Base-by-base conservation (phyloP, 2,797 vertebrate genomes). In the Microctenopoma steveboyesi region DNA sequence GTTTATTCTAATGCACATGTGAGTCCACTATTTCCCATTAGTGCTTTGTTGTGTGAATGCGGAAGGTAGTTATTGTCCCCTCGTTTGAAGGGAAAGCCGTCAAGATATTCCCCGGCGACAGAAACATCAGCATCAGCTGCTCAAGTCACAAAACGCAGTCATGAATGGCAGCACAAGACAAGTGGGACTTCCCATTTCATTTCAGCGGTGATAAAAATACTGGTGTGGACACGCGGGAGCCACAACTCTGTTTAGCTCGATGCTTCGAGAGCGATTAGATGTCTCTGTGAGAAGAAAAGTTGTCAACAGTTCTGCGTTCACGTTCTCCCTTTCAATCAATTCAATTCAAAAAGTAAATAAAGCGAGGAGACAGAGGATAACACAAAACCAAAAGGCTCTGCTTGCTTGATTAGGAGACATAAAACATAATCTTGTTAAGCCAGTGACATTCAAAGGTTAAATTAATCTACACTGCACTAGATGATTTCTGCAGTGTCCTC, bases 1-100 rank as follows among this genome's bases (percentile, higher is more conserved):
- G 39, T 79, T 77, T 62, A 83, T 79, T 54, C 56, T 35, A 27
- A 30, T 18, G 14, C 39, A 27, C 63, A 76, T 77, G 74, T 76
- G 14, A 65, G 51, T 1, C 43, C 25, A 0, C 30, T 49, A 15
- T 10, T 76, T 16, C 58, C 79, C 73, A 73, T 83, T 10, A 2
- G 28, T 4, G 10, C 48, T n/a, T 6, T 15, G 48, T 56, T 39
- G 18, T 43, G 40, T 30, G 66, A 87, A 84, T 11, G 47, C 45
- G 25, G 60, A 28, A 25, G 0, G 27, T 52, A 12, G 47, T 39
- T 59, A 50, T 59, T 4, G 18, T 42, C 18, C 8, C 13, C 16
- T 56, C 49, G 54, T 63, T 67, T 1, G 15, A 69, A 79, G 47
- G 13, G n/a, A 27, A n/a, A 58, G 27, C 16, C 50, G 39, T 37